Conservation (phyloP, 2,888 invertebrate species). For the Dryobota labecula region DNA sequence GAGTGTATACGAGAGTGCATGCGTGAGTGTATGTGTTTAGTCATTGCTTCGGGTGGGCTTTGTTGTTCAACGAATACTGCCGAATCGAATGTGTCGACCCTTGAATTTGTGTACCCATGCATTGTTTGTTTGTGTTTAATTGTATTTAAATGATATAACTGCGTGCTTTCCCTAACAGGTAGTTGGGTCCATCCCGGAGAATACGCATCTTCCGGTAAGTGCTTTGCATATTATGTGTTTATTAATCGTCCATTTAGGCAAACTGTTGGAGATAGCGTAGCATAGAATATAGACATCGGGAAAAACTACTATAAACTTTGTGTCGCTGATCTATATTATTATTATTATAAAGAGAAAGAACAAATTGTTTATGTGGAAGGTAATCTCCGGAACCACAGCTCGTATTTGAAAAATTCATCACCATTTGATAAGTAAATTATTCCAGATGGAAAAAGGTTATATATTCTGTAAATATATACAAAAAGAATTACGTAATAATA, state of each 20-base stretch:
- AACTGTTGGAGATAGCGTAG: constrained; percentile 20
- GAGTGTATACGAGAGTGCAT: too few relatives aligned
- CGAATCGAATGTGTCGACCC: background rate
- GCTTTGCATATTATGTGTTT: constrained; percentile 2
- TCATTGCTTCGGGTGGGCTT: background rate
- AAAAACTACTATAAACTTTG: background rate
- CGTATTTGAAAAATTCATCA: too few relatives aligned
- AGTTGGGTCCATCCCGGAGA: constrained; percentile 99
- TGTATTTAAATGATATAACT: constrained; percentile 3
- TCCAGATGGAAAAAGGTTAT: too few relatives aligned
- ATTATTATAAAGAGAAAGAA: too few relatives aligned
- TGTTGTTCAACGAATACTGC: background rate
- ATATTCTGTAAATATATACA: too few relatives aligned
- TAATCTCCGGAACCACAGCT: too few relatives aligned
- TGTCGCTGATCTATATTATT: too few relatives aligned
- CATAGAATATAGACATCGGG: background rate
- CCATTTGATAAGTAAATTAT: too few relatives aligned
- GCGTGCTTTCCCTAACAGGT: constrained; percentile 89
- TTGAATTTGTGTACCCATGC: background rate
- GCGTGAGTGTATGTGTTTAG: too few relatives aligned
- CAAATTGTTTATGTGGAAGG: too few relatives aligned
- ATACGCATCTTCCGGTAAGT: constrained; percentile 99
- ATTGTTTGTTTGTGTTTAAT: background rate
- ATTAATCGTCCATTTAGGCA: constrained; percentile 31
- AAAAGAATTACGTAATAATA: too few relatives aligned